Evolutionary conservation across 2,113 vertebrate genomes (phyloP), one percentile per base, ranked within the genome.

Genomic region (Salvelinus namaycush): DNA sequence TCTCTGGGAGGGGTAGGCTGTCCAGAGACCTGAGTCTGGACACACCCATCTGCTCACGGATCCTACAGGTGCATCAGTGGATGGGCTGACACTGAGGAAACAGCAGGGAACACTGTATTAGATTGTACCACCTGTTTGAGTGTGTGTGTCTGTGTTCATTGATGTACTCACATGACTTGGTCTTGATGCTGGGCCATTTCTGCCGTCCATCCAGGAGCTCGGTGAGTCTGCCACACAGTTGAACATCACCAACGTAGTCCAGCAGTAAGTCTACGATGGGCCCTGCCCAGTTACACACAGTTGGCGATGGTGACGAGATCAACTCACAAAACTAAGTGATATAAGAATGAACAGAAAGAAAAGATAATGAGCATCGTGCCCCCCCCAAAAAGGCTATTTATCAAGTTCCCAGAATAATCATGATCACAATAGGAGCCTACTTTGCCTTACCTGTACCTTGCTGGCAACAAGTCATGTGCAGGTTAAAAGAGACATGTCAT

Each of bases 261-360:
- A 99, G 92, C 26, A 99, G 94, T 83, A 99, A 77, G 20, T 96
- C 96, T 0, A 99, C 88, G 77, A 99, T 91, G 0, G 96, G 96
- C n/a, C 96, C 96, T 0, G 96, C 96, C 93, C 94, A 94, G 79
- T 94, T 89, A 85, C 91, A 93, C 77, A 96, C 92, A 71, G 93
- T 31, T 31, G 29, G 90, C 0, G 95, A 26, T 26, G 26, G 88
- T n/a, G 95, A 87, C 0, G 95, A 96, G 81, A 99, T 90, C 94
- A 96, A 94, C 87, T 97, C 96, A 79, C 97, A 99, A 87, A 99
- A 99, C 97, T 99, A n/a, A 64, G 54, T 20, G 24, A 78, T 54
- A 18, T 54, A 16, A 44, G 39, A 44, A 18, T 54, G 13, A 18
- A 54, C 51, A 54, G 51, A 60, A 31, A 26, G 8, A 64, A 16